Evolutionary conservation across 2,797 vertebrate species (phyloP).

Genomic region (Hyperoplus immaculatus): DNA sequence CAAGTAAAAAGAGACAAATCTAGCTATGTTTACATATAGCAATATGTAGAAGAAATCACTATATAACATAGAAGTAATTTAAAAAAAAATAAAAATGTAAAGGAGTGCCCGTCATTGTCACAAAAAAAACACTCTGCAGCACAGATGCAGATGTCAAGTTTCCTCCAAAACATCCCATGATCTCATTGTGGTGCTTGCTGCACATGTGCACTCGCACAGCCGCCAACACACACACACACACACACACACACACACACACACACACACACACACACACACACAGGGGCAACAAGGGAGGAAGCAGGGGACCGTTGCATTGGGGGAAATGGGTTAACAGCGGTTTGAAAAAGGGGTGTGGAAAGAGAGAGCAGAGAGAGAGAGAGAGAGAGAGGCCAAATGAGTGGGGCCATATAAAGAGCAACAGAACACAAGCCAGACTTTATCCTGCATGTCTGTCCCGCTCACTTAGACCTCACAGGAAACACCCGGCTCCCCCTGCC

Average conservation of each 20-base stretch:
- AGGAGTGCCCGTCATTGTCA: neutral
- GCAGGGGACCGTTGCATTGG: conserved; percentile 37
- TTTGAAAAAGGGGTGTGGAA: conserved; percentile 80
- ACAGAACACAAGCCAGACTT: conserved; percentile 80
- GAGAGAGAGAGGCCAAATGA: conserved; percentile 53
- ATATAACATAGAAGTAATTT: too few species aligned
- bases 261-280: conserved; percentile 18
- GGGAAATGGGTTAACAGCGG: conserved; percentile 66
- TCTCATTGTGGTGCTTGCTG: conserved; percentile 21
- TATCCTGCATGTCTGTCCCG: conserved; percentile 81
- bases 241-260: neutral
- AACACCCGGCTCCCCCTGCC: conserved; percentile 67
- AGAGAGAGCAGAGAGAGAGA: conserved; percentile 36
- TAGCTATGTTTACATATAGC: too few species aligned
- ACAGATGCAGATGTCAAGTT: conserved; percentile 24
- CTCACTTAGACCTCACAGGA: conserved; percentile 81
- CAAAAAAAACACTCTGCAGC: conserved; percentile 18
- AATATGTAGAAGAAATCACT: too few species aligned
- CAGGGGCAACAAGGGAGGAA: conserved; percentile 41
- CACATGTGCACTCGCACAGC: conserved; percentile 5
- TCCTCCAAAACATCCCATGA: neutral
- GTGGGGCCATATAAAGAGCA: conserved; percentile 83
- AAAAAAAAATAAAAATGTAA: neutral
- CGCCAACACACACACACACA: conserved; percentile 19
- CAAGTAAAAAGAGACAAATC: too few species aligned